A percentile compares a stretch with the other conserved stretches of the same genome.
Evolutionary conservation across 1,140 invertebrate species (phyloP).

Genomic region (Achroia grisella): DNA sequence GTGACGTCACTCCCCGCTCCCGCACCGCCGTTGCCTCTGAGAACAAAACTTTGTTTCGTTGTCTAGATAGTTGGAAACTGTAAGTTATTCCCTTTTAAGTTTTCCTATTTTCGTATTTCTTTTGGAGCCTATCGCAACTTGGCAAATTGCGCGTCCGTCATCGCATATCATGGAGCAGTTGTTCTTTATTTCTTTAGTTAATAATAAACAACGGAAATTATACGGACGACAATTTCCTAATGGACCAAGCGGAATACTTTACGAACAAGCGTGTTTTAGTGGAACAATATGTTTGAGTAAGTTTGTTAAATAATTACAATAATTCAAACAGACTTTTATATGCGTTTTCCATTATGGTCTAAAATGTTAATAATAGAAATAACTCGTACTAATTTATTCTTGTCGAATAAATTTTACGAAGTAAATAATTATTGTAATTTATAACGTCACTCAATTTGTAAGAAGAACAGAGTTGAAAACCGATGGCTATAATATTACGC

Average conservation of each 20-base stretch:
- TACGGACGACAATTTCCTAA: too few species aligned
- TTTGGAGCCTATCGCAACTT: constrained; percentile 24
- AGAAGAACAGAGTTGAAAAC: constrained; percentile 3
- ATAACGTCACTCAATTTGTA: constrained; percentile 22
- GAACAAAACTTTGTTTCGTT: constrained; percentile 46
- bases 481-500: constrained; percentile 11
- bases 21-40: constrained; percentile 27
- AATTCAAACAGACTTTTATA: too few species aligned
- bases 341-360: too few species aligned
- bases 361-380: too few species aligned
- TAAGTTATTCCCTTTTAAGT: constrained; percentile 34
- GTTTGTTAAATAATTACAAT: too few species aligned
- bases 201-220: too few species aligned
- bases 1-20: constrained; percentile 51
- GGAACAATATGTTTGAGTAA: too few species aligned
- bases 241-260: too few species aligned
- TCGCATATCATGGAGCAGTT: not conserved
- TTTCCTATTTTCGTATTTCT: constrained; percentile 31
- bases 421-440: constrained; percentile 16
- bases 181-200: too few species aligned
- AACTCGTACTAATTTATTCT: too few species aligned
- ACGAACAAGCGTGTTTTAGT: too few species aligned
- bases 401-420: not conserved
- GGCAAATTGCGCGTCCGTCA: constrained; percentile 21
- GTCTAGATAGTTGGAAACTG: constrained; percentile 50